Evolutionary conservation across 2,797 vertebrate genomes (phyloP), one percentile per base, ranked within the genome.

Genomic region (Spea hammondii): DNA sequence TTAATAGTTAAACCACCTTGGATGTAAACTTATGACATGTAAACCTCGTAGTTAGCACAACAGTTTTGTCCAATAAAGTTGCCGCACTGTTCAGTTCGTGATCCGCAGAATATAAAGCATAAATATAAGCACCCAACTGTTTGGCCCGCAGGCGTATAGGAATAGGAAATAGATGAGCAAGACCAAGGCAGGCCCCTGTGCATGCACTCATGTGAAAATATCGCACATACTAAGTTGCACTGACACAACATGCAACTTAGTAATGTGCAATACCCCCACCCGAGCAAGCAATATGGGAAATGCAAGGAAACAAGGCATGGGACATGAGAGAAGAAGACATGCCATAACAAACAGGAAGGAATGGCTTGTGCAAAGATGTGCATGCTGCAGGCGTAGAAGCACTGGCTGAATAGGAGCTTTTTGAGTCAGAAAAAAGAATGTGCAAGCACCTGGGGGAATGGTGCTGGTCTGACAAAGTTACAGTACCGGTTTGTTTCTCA

Each of bases 171-270:
- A 72, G 62, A 75, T 4, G 65, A 70, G 68, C 62, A 92, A 92
- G 87, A 88, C 88, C 88, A 86, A 93, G 89, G 89, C 90, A 91
- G 87, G 90, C 89, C 90, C 82, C 88, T 90, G 91, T 92, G 91
- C 92, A 93, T 92, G 92, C 92, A 93, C 92, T 93, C 91, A 88
- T 90, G 91, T 93, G 92, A 92, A 92, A 93, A 91, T 91, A 93
- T 92, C 91, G 87, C 92, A 93, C 92, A 93, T 88, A 93, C 92
- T 93, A 93, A 93, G 91, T 92, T 93, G 92, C 92, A 93, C 88
- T 77, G 88, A 92, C 90, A 92, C 90, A 93, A 92, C 92, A 91
- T 93, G 92, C 92, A 93, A 93, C 90, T 93, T 93, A 93, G 91
- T 92, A 90, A 92, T 93, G 92, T 93, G 92, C 92, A 93, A 93